These are phyloP conservation scores for Camptogramma bilineatum DNA, from an alignment of 2,888 invertebrate species.

Conservation along the genomic window DNA sequence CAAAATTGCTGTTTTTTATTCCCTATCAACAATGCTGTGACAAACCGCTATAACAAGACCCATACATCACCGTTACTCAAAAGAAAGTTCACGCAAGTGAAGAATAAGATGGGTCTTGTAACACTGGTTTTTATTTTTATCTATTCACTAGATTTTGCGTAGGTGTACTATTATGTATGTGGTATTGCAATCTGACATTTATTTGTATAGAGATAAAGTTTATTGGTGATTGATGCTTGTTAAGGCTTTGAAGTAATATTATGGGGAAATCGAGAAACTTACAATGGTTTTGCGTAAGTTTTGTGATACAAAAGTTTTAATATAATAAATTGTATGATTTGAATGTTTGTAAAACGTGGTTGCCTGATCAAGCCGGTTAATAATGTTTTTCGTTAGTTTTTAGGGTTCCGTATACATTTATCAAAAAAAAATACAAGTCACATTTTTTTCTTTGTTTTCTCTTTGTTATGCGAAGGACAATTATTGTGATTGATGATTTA, in stretches of 20 bases:
- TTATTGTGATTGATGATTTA: too few species aligned
- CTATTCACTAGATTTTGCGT: constrained; percentile 43
- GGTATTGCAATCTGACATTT: constrained; percentile 27
- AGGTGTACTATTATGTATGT: constrained; percentile 31
- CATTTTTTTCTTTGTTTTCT: too few species aligned
- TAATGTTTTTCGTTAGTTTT: too few species aligned
- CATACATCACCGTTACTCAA: constrained; percentile 28
- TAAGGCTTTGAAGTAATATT: constrained; percentile 14
- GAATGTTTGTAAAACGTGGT: neutral
- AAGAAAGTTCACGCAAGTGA: constrained; percentile 8
- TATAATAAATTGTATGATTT: neutral
- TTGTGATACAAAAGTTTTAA: constrained; percentile 12
- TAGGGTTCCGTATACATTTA: too few species aligned
- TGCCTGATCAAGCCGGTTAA: neutral
- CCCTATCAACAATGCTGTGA: constrained; percentile 34
- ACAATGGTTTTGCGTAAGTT: constrained; percentile 16
- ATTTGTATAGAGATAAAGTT: constrained; percentile 11
- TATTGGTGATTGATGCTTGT: constrained; percentile 12
- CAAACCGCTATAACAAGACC: constrained; percentile 27
- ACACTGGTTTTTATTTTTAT: constrained; percentile 22
- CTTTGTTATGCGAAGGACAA: too few species aligned
- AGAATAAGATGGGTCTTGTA: constrained; percentile 12
- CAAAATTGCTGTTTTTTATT: constrained; percentile 35
- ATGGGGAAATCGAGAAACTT: constrained; percentile 12
- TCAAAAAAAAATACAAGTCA: too few species aligned